Percentiles rank a stretch among this genome's conserved stretches.
These are phyloP conservation scores for Urophycis tenuis DNA, from an alignment of 2,797 vertebrate species.

Conservation along the genomic window DNA sequence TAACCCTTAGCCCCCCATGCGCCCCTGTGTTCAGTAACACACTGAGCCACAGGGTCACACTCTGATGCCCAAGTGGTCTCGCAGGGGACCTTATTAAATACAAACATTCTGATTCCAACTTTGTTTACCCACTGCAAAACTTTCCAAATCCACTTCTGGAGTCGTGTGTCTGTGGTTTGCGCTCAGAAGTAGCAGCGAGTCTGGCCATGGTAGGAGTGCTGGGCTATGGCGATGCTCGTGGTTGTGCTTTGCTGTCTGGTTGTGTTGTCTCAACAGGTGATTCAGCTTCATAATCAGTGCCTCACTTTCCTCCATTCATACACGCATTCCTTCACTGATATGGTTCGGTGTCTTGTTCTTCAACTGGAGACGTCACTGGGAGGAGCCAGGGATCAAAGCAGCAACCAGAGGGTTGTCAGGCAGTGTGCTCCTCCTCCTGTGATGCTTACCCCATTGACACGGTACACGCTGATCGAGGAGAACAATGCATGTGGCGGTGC, in stretches of 20 bases:
- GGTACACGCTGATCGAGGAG: neutral
- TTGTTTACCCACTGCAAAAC: too few relatives aligned
- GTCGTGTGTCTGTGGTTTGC: too few relatives aligned
- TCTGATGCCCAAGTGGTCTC: neutral
- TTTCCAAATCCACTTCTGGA: too few relatives aligned
- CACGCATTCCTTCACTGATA: neutral
- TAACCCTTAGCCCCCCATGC: too few relatives aligned
- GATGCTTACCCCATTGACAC: neutral
- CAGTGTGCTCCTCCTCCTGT: neutral
- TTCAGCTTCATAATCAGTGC: neutral
- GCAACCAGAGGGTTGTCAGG: neutral
- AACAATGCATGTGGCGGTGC: neutral
- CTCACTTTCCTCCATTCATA: neutral
- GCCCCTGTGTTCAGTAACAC: too few relatives aligned
- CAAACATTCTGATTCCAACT: too few relatives aligned
- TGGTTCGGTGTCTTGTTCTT: neutral
- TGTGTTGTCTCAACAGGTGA: too few relatives aligned
- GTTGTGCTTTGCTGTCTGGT: too few relatives aligned
- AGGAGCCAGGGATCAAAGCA: neutral
- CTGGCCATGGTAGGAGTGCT: too few relatives aligned
- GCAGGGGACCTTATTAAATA: neutral
- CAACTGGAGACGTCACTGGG: neutral
- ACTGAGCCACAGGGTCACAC: neutral
- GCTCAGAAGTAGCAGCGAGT: too few relatives aligned
- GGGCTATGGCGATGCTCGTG: too few relatives aligned